Conservation (phyloP, 2,113 vertebrate genomes). For the Mustela nigripes region DNA sequence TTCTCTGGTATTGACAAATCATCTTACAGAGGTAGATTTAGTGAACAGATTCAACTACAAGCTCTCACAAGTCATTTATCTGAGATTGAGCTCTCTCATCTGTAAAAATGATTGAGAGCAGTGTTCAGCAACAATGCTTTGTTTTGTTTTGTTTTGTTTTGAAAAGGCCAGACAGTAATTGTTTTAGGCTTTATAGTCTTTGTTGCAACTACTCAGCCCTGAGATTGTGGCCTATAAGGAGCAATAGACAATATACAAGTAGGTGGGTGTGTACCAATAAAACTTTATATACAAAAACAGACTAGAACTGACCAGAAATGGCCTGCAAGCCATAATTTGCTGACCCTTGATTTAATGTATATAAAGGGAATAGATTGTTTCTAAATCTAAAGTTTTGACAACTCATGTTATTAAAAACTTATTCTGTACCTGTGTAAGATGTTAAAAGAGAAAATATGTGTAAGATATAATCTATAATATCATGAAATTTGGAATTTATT, state of each 20-base stretch:
- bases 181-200: neutral
- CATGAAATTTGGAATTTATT: slow-evolving; percentile 42
- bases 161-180: neutral
- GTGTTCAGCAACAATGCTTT: neutral
- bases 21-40: neutral
- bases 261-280: neutral
- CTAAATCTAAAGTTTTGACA: slow-evolving; percentile 40
- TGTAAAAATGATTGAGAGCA: neutral
- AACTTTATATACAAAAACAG: neutral
- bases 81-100: neutral
- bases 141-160: neutral
- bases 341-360: neutral
- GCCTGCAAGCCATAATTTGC: neutral
- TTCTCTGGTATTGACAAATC: neutral
- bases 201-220: neutral
- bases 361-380: neutral
- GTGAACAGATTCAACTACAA: neutral
- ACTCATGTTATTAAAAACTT: neutral
- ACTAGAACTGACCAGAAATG: neutral
- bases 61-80: neutral
- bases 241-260: neutral
- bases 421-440: neutral
- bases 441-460: neutral
- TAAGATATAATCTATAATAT: neutral
- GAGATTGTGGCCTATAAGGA: neutral